A percentile compares a stretch with the other conserved stretches of the same genome.
Conservation (phyloP, 1,140 invertebrate genomes). For the Dryas iulia region DNA sequence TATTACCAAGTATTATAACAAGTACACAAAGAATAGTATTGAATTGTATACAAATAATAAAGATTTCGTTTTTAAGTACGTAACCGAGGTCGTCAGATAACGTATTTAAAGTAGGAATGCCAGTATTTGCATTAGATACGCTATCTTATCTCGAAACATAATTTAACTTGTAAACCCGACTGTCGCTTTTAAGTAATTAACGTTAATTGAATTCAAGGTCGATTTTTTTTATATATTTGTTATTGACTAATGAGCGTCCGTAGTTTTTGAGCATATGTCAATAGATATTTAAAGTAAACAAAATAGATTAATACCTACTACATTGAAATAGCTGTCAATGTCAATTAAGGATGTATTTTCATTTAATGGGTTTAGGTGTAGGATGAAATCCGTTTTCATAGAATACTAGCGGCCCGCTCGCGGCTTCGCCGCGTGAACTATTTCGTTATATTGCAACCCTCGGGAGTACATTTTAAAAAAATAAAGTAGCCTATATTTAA, state of each 20-base stretch:
- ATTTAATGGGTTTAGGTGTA: too few species aligned
- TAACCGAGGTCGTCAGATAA: neutral
- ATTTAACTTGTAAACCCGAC: slow-evolving; percentile 6
- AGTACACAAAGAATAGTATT: too few species aligned
- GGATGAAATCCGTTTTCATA: too few species aligned
- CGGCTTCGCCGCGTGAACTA: too few species aligned
- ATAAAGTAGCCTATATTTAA: too few species aligned
- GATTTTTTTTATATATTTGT: neutral
- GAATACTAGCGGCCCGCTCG: too few species aligned
- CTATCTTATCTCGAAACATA: slow-evolving; percentile 13
- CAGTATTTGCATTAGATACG: slow-evolving; percentile 3
- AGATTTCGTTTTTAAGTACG: neutral
- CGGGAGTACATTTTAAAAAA: too few species aligned
- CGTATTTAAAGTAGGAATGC: neutral
- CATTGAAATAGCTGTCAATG: neutral
- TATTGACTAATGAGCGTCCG: neutral
- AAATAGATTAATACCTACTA: neutral
- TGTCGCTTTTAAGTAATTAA: neutral
- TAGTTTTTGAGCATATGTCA: neutral
- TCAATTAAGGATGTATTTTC: neutral
- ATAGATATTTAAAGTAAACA: neutral
- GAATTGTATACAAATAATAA: neutral
- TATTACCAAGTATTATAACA: too few species aligned
- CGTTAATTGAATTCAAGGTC: slow-evolving; percentile 13
- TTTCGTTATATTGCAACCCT: too few species aligned